Evolutionary conservation across 2,797 vertebrate genomes (phyloP).

Genomic region (Bucorvus abyssinicus): DNA sequence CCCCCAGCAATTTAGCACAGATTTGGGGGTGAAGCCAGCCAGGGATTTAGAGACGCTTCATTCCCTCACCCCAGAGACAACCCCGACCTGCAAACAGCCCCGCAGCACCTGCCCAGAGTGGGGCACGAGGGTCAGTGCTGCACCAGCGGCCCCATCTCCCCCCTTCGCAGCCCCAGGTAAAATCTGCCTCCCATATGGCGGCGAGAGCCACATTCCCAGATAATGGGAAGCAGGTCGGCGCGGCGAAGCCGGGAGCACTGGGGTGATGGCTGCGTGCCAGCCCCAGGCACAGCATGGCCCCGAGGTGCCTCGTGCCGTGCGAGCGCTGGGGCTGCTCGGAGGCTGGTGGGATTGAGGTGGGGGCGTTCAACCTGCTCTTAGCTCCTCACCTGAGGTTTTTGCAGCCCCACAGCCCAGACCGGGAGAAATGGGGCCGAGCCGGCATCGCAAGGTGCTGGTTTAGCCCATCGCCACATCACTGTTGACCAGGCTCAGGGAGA

Average conservation of each 20-base stretch:
- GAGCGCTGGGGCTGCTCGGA: accelerated
- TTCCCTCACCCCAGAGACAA: background rate
- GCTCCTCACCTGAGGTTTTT: background rate
- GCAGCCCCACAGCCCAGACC: background rate
- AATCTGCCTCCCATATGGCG: slow-evolving; percentile 45
- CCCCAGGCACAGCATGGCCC: background rate
- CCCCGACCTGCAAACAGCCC: background rate
- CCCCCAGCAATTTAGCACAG: accelerated
- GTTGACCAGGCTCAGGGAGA: accelerated
- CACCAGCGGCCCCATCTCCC: background rate
- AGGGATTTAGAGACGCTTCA: background rate
- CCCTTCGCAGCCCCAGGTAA: background rate
- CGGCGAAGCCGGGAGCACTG: background rate
- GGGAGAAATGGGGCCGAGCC: background rate
- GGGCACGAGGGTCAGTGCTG: background rate
- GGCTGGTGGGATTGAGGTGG: accelerated
- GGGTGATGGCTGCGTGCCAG: background rate
- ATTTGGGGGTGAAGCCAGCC: background rate
- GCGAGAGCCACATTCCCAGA: slow-evolving; percentile 4
- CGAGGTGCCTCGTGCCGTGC: accelerated
- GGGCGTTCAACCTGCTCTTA: background rate
- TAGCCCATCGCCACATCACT: background rate
- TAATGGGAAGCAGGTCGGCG: slow-evolving; percentile 50
- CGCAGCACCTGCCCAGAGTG: accelerated
- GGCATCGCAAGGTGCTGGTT: accelerated